Conservation (phyloP, 2,888 invertebrate species). For the Papilio demoleus region DNA sequence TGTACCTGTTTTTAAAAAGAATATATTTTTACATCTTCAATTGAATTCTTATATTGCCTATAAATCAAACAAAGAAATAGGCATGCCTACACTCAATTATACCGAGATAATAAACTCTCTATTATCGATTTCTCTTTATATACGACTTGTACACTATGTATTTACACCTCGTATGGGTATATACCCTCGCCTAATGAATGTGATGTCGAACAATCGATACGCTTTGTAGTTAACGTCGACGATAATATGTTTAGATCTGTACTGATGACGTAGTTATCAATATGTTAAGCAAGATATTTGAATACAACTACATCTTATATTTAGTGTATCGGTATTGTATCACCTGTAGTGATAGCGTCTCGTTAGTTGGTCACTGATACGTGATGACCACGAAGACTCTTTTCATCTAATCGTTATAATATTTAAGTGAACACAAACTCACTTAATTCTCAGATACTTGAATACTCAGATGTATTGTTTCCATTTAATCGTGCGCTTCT, state of each 20-base stretch:
- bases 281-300: not conserved
- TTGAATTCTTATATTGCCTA: too few relatives aligned
- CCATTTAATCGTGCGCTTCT: not conserved
- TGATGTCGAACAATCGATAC: constrained; percentile 21
- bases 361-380: too few relatives aligned
- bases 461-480: not conserved
- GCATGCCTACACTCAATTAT: not conserved
- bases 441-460: not conserved
- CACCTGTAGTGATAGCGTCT: too few relatives aligned
- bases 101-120: not conserved
- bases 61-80: not conserved
- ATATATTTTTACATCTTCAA: too few relatives aligned
- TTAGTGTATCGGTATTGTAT: not conserved
- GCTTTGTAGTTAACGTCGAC: constrained; percentile 3
- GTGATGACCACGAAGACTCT: too few relatives aligned
- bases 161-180: too few relatives aligned
- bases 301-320: not conserved
- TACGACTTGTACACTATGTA: not conserved
- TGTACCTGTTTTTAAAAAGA: too few relatives aligned
- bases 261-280: not conserved
- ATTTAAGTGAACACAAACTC: not conserved
- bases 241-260: not conserved
- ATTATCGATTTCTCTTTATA: not conserved
- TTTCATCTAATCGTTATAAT: not conserved
- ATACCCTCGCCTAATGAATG: constrained; percentile 9